phyloP scores from a whole-genome alignment of 1,140 invertebrate species.

The Rhizoglyphus robini region DNA sequence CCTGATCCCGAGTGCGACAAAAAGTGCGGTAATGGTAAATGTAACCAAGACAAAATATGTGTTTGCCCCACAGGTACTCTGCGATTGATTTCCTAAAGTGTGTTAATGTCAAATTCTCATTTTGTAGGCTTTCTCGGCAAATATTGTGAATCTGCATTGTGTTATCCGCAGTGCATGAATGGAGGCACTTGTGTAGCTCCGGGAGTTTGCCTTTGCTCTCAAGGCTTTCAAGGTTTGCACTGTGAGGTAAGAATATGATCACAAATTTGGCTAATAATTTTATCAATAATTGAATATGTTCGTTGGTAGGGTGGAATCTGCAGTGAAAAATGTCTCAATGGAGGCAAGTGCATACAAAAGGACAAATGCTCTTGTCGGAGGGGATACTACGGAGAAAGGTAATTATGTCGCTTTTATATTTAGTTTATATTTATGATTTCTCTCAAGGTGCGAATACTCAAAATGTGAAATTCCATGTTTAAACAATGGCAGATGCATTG shows the following conservation, averaged over 20 bases:
- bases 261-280: background rate
- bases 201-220: conserved; percentile 66
- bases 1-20: conserved; percentile 73
- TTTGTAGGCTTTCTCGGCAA: conserved; percentile 12
- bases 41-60: conserved; percentile 64
- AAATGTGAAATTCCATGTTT: conserved; percentile 39
- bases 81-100: background rate
- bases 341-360: conserved; percentile 82
- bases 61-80: conserved; percentile 66
- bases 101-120: background rate
- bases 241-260: conserved; percentile 66
- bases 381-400: conserved; percentile 65
- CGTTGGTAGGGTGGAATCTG: conserved; percentile 55
- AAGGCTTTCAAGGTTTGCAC: conserved; percentile 74
- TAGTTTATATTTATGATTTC: background rate
- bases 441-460: conserved; percentile 63
- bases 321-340: conserved; percentile 72
- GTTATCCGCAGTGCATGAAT: conserved; percentile 82
- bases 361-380: conserved; percentile 76
- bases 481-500: conserved; percentile 28
- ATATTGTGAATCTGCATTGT: conserved; percentile 45
- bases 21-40: conserved; percentile 67
- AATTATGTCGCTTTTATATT: background rate
- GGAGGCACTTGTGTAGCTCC: conserved; percentile 76
- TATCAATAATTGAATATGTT: background rate